Base-by-base conservation (phyloP, 1,140 invertebrate genomes). In the Drosophila serrata region DNA sequence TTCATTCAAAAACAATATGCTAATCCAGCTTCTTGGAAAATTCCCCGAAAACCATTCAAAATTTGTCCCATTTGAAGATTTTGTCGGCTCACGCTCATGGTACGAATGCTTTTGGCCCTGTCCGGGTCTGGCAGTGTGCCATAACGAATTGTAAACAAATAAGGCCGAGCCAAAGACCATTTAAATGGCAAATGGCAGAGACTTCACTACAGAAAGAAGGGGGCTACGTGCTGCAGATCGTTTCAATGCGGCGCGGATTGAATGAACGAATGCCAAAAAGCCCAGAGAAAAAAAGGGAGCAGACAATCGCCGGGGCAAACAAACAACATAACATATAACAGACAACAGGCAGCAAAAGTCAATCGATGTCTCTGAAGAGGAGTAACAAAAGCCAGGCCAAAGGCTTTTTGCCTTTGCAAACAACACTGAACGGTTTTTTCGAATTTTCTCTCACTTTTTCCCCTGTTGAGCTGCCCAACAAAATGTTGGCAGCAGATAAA, bases 131-230 rank as follows among this genome's bases (percentile, higher is more conserved):
- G 62, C 81, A 75, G 75, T 79, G 69, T 79, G 75, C 79, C 79
- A 88, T 76, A 87, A 73, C 79, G 84, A 87, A 88, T 87, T 82
- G 79, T 80, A 69, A 79, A 77, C 76, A 82, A 87, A 82, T 82
- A 79, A 43, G 64, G 48, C 48, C 45, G 48, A 59, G 31, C 48
- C 58, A 53, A 64, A 73, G 53, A 73, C 72, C 59, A 63, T 73
- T 82, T 82, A 88, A 88, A 87, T 87, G 79, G 79, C 79, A 82
- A 82, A 81, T 46, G 82, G 65, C 75, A 68, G 67, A 65, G 43
- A 48, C 22, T 49, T 45, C 43, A 35, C 17, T 49, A 49, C 46
- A 39, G 74, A 56, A 33, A 51, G 24, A 37, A 37, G 49, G 37
- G 62, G 55, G 70, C 58, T 17, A 51, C 55, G 75, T 76, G 60